Evolutionary conservation across 1,140 invertebrate genomes (phyloP), one percentile per base, ranked within the genome.

Genomic region (Delia radicum): DNA sequence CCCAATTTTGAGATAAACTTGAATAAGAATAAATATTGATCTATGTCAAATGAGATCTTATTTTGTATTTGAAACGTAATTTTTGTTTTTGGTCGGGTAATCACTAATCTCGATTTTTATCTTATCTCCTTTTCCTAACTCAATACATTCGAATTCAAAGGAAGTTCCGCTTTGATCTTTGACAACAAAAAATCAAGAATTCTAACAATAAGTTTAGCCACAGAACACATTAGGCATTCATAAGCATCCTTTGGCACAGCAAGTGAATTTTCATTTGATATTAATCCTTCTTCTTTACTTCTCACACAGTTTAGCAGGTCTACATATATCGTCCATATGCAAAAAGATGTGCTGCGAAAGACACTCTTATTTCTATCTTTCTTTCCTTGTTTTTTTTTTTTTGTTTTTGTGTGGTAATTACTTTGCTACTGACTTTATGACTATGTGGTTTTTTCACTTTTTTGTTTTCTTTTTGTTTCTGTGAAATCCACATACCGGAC

Each of bases 381-480:
- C 37, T 42, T 13, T 42, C 37, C n/a, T 15, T 42, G 7, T 15
- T 42, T 42, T 15, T 15, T 42, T 42, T 15, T 42, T 33, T 15
- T 42, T 42, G 12, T 15, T 42, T 42, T 42, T 42, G 37, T 42
- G 37, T 42, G 37, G 37, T 42, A 42, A 42, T 42, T 42, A 42
- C 37, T 46, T 83, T 81, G 80, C 76, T 79, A 81, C 76, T 84
- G 82, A 84, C 82, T 84, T 84, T 78, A 76, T 84, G 82, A 84
- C 82, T 77, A 33, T 78, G 77, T 61, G 71, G 55, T 71, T 63
- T 48, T 63, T 75, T 29, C 2, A 46, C 62, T 10, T 15, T 13
- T 15, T 42, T 42, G 12, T 10, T 42, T 42, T 10, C 37, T 13
- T 15, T 42, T 42, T 42, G 37, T 42, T 42, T 42, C n/a, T 42